These are phyloP conservation scores for Planiliza haematocheilus DNA, from an alignment of 2,113 vertebrate genomes.

Conservation along the genomic window DNA sequence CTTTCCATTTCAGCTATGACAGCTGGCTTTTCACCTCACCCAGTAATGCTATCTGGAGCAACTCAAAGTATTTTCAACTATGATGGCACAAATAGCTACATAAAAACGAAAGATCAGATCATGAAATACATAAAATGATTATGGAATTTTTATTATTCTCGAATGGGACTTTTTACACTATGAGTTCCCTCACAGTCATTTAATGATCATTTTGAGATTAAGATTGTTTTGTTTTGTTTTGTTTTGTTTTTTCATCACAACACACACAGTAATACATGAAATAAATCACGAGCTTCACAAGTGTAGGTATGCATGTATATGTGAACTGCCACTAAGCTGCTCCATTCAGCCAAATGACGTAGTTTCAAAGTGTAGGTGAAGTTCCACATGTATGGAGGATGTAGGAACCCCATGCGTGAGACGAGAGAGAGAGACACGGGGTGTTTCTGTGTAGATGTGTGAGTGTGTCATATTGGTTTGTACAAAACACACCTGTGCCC, in stretches of 20 bases:
- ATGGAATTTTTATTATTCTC: no score
- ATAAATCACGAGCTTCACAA: background rate
- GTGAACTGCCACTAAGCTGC: constrained; percentile 35
- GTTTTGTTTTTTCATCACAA: background rate
- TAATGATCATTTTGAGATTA: background rate
- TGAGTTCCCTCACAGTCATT: no score
- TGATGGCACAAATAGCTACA: no score
- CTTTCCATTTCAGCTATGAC: no score
- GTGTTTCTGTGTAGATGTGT: background rate
- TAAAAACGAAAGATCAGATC: no score
- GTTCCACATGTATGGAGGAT: constrained; percentile 46
- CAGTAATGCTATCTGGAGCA: no score
- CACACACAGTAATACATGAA: background rate
- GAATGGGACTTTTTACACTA: no score
- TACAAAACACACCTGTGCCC: constrained; percentile 11
- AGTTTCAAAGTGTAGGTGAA: constrained; percentile 62
- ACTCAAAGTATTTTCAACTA: no score
- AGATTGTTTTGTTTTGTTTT: background rate
- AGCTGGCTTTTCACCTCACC: no score
- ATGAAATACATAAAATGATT: no score
- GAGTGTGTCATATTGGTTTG: background rate
- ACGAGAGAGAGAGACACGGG: background rate
- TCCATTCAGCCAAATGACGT: constrained; percentile 49
- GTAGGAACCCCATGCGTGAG: constrained; percentile 15
- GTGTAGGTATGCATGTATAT: background rate